These are phyloP conservation scores for Tupaia tana DNA, from an alignment of 2,113 vertebrate species.

Conservation along the genomic window DNA sequence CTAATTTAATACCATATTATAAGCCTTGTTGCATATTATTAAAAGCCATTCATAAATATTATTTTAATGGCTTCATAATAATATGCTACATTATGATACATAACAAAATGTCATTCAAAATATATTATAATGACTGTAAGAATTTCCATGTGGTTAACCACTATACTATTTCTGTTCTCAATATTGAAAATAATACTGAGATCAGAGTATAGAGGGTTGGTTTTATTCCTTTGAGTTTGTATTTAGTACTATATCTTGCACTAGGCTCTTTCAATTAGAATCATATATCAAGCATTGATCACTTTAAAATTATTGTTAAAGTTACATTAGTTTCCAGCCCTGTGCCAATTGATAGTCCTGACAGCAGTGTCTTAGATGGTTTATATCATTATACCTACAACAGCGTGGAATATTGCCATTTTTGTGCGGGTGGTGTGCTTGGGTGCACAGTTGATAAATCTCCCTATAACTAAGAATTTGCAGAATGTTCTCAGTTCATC, in stretches of 20 bases:
- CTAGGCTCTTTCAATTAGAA: background rate
- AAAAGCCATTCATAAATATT: background rate
- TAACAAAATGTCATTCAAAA: background rate
- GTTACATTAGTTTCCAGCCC: background rate
- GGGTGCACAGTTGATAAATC: background rate
- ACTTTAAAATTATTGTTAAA: background rate
- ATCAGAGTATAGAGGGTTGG: accelerated
- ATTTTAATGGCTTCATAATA: background rate
- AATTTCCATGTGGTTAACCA: background rate
- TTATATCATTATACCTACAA: background rate
- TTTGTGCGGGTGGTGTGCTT: background rate
- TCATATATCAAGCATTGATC: background rate
- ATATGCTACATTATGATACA: background rate
- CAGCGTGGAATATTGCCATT: no score
- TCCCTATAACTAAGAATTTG: background rate
- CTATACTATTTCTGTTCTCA: background rate
- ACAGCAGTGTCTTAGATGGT: background rate
- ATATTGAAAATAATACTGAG: background rate
- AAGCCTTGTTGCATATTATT: background rate
- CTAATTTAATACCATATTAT: background rate
- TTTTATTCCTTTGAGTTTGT: background rate
- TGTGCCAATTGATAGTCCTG: background rate
- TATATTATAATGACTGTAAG: background rate
- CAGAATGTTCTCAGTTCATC: background rate
- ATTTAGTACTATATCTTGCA: background rate